Evolutionary conservation across 2,888 invertebrate genomes (phyloP), one percentile per base, ranked within the genome.

Genomic region (Seira ritae): DNA sequence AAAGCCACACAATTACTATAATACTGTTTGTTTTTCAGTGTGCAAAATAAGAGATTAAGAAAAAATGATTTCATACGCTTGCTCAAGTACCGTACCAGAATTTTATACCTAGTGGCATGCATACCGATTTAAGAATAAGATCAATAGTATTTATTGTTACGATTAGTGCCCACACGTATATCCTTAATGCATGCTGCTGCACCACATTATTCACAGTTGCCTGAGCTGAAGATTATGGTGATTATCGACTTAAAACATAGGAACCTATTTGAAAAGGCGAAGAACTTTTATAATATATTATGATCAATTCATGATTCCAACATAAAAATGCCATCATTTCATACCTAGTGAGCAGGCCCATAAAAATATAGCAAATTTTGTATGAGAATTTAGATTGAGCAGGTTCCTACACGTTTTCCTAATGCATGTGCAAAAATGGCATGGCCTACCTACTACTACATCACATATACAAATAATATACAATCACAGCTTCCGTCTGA

Each of bases 51-150:
- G 8, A 2, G 8, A 31, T 50, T 50, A 2, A 50, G 17, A 50
- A n/a, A n/a, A n/a, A n/a, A n/a, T n/a, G n/a, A n/a, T 15, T 50
- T 50, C 12, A 50, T 15, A 50, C 17, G 50, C 3, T 3, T 42
- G 6, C 50, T 50, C 3, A 50, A n/a, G 50, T 50, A 50, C 50
- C 50, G 50, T 50, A 50, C 50, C 15, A 50, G 17, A 50, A 50
- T 50, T 50, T 50, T 50, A 75, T 75, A 75, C 55, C 75, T 75
- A 75, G 50, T 75, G 67, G 75, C 75, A 75, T 68, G 67, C 55
- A 62, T 65, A 22, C 31, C 1, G 8, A 42, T 31, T 50, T 50
- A 50, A 23, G 17, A 23, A 60, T 67, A 23, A 67, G 67, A 67
- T 67, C 67, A 67, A 67, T 67, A 31, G 67, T 67, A 31, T 23